phyloP scores from a whole-genome alignment of 2,797 vertebrate genomes.

The Octomys mimax region DNA sequence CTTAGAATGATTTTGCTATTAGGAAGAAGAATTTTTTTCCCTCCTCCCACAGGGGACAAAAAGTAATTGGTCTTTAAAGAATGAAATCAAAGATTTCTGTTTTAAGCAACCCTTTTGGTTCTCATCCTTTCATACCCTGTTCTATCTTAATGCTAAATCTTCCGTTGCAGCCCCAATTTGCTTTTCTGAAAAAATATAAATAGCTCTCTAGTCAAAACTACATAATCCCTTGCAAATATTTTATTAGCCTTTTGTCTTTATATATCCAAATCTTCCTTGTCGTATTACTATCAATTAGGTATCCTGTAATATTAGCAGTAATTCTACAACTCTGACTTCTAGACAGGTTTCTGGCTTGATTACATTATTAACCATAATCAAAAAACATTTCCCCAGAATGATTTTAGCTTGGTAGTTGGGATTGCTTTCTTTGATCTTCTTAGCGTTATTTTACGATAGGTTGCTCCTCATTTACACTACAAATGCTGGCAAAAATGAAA shows the following conservation, averaged over 20 bases:
- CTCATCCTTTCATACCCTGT: constrained; percentile 75
- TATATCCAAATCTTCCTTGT: constrained; percentile 79
- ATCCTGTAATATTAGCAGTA: constrained; percentile 84
- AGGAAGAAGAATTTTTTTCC: constrained; percentile 89
- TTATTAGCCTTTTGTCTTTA: constrained; percentile 84
- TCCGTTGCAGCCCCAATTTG: constrained; percentile 66
- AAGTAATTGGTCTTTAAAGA: constrained; percentile 92
- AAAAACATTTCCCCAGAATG: constrained; percentile 91
- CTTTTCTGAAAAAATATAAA: constrained; percentile 80
- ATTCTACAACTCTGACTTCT: constrained; percentile 88
- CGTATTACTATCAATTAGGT: constrained; percentile 81
- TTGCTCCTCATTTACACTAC: constrained; percentile 91
- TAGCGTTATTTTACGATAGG: constrained; percentile 90
- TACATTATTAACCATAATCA: constrained; percentile 93
- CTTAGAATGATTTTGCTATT: constrained; percentile 92
- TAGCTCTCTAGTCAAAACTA: constrained; percentile 86
- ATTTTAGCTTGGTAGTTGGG: constrained; percentile 90
- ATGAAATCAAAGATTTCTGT: constrained; percentile 90
- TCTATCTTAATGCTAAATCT: constrained; percentile 77
- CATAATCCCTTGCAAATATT: constrained; percentile 86
- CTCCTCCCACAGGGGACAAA: constrained; percentile 89
- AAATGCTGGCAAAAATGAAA: constrained; percentile 90
- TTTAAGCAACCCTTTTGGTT: constrained; percentile 85
- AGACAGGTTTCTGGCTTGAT: constrained; percentile 90
- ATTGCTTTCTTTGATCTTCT: constrained; percentile 92